phyloP scores from a whole-genome alignment of 2,113 vertebrate species.

The Burhinus bistriatus region DNA sequence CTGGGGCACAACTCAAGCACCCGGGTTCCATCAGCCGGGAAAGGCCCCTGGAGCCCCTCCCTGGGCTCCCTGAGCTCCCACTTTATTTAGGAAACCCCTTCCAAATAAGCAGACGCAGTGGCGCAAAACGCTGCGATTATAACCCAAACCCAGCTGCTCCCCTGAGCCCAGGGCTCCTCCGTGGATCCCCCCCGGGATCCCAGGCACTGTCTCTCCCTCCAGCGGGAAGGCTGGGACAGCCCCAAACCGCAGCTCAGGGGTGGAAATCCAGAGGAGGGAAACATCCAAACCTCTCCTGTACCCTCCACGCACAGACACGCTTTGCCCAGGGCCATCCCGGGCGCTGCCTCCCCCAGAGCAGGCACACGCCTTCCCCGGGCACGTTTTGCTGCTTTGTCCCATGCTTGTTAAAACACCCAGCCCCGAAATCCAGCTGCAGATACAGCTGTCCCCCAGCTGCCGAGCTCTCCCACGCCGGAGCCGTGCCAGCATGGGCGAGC shows the following conservation, averaged over 20 bases:
- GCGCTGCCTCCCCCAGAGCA: background rate
- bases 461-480: background rate
- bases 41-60: background rate
- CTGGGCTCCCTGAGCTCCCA: background rate
- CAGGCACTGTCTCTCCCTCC: background rate
- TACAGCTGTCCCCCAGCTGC: background rate
- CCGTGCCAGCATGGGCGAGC: background rate
- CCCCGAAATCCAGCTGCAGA: background rate
- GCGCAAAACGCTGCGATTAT: fast-evolving
- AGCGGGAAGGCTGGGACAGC: background rate
- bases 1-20: background rate
- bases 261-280: background rate
- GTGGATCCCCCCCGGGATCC: fast-evolving
- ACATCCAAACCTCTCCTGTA: background rate
- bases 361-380: background rate
- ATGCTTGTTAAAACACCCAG: background rate
- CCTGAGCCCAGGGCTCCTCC: background rate
- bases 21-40: background rate
- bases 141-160: background rate
- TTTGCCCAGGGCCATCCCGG: background rate
- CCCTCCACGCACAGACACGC: background rate
- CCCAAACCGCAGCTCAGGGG: background rate
- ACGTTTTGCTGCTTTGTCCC: background rate
- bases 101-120: background rate
- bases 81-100: background rate